Evolutionary conservation across 30 jellyfish, hydroid and myxozoan species (phyloP).

Genomic region (Mastigias papua): DNA sequence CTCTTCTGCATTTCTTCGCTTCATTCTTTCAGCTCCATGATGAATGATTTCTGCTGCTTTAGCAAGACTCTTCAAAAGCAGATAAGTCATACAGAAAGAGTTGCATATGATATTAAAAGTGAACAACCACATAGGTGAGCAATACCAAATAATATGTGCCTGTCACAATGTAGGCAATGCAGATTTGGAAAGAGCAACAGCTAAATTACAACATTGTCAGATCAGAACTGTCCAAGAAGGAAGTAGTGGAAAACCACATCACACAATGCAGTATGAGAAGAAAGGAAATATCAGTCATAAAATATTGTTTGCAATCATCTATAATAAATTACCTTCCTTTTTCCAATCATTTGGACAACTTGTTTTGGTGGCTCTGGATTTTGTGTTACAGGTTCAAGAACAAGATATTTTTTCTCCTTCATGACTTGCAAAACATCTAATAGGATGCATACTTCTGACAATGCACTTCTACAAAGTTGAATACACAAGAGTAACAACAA

Average conservation of each 20-base stretch:
- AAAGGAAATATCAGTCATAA: no score
- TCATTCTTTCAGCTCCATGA: conserved; percentile 91
- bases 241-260: no score
- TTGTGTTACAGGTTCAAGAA: conserved; percentile 88
- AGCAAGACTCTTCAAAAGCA: conserved; percentile 70
- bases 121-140: not conserved
- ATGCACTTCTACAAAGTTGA: conserved; percentile 51
- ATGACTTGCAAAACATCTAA: conserved; percentile 86
- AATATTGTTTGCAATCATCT: no score
- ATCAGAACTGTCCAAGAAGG: no score
- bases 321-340: conserved; percentile 53
- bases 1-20: conserved; percentile 38
- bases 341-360: conserved; percentile 93
- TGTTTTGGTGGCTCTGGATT: conserved; percentile 83
- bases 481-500: not conserved
- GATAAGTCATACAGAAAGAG: not conserved
- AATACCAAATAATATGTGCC: not conserved
- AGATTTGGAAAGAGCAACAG: no score
- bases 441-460: conserved; percentile 87
- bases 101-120: not conserved
- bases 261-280: no score
- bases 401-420: conserved; percentile 81
- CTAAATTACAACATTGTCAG: no score
- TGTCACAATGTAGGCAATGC: not conserved
- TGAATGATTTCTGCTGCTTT: conserved; percentile 91